Base-by-base conservation (phyloP, 2,888 invertebrate species). In the Mythimna pallens region DNA sequence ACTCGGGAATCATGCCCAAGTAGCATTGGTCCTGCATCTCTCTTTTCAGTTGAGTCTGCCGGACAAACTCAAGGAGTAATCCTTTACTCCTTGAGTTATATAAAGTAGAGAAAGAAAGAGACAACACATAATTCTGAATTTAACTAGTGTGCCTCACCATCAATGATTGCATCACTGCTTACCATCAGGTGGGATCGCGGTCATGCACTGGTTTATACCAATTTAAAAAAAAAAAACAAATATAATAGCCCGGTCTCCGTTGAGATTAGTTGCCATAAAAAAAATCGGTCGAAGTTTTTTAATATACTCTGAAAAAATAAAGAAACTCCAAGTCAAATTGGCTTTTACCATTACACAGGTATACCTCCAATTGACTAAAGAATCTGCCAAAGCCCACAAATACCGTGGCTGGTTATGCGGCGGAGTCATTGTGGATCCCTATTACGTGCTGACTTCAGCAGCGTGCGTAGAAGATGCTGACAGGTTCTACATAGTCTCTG, bases 401-500 rank as follows among this genome's bases (percentile, higher is more conserved):
- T 96, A 95, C 80, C 90, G 93, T 0, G 95, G 95, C 62, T 96
- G 96, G 96, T 80, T 96, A 3, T 96, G 96, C 73, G 96, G 95
- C 0, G 96, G 96, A 0, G 95, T 96, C 40, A 94, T 96, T 17
- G 93, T 96, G 0, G 92, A 95, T 17, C 79, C 89, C 0, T 86
- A 82, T 69, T 96, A 95, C 47, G 96, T 96, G 3, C 89, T 96
- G 0, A 96, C 96, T 0, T 96, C 96, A 20, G 96, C 96, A 0
- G 96, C 96, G 0, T 96, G 96, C 50, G 96, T 96, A 0, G 96
- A 96, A 86, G 96, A 96, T 43, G 96, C 96, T 0, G 96, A 96
- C 30, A 91, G 92, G 40, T 96, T 96, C 88, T 96, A 95, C 82
- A 92, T 96, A 2, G 95, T 96, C 57, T 91, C 94, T 20, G 96